phyloP scores from a whole-genome alignment of 2,888 invertebrate species.

The Microplitis manilae region DNA sequence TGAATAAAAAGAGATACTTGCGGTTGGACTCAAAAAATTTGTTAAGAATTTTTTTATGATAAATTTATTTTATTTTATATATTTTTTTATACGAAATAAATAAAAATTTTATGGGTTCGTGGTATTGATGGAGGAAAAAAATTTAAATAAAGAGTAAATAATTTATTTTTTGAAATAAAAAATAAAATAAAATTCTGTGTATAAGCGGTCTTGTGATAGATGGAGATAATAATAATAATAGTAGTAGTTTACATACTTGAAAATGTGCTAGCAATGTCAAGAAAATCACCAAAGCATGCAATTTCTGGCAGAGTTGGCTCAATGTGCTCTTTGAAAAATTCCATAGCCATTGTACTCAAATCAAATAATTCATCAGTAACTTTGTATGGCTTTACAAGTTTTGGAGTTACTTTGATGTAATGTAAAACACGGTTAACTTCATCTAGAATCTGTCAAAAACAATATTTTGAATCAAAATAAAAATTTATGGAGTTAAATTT shows the following conservation, averaged over 20 bases:
- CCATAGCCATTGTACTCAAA: constrained; percentile 97
- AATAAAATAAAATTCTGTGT: background rate
- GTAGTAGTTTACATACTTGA: constrained; percentile 71
- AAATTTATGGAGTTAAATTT: background rate
- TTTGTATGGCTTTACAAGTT: constrained; percentile 89
- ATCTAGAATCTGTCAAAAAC: constrained; percentile 83
- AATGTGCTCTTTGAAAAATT: constrained; percentile 95
- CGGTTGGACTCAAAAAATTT: background rate
- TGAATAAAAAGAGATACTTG: background rate
- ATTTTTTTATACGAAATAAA: too few relatives aligned
- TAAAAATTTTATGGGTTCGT: too few relatives aligned
- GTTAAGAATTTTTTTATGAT: background rate
- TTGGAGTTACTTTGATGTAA: constrained; percentile 86
- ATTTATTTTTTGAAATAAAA: background rate
- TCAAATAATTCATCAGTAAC: constrained; percentile 96
- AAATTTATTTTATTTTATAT: background rate
- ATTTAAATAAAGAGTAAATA: background rate
- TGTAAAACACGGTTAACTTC: constrained; percentile 90
- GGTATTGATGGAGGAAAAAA: background rate
- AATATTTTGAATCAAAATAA: constrained; percentile 15
- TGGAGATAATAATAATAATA: background rate
- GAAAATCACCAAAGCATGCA: constrained; percentile 89
- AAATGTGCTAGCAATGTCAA: constrained; percentile 82
- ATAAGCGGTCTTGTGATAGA: background rate
- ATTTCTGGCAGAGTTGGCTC: constrained; percentile 92